Evolutionary conservation across 2,888 invertebrate species (phyloP), one percentile per base, ranked within the genome.

Genomic region (Tetragonula carbonaria): DNA sequence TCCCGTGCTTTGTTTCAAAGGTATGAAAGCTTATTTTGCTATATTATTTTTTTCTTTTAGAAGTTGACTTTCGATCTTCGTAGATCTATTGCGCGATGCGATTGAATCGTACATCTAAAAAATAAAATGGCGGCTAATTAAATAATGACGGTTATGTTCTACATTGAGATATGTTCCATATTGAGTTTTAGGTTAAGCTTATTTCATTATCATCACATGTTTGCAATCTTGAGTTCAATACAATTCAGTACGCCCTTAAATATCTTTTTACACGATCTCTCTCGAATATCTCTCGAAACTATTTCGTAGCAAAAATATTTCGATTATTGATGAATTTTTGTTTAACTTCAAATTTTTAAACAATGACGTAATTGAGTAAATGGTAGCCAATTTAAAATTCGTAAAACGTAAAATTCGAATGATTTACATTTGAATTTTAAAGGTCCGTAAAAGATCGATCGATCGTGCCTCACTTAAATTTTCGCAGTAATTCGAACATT

Each of bases 401-500:
- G 33, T 66, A 45, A 57, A 59, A 33, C 33, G 33, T 33, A 33
- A 33, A 21, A 45, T 28, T 50, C 21, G 6, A 33, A 5, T 4
- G 38, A 21, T 63, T 74, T 16, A 23, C 8, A n/a, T 21, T 55
- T 8, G 21, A 62, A 23, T 23, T 5, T 23, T 23, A 53, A 63
- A 50, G 8, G 23, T 23, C 21, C 2, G 57, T 14, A 21, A 74
- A 78, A 66, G 45, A 2, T 72, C 55, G 28, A 53, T 59, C 16
- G 23, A 33, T n/a, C 57, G 28, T 23, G 13, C 18, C 6, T 23
- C n/a, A 8, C 16, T 53, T 53, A 51, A 81, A 55, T 55, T 62
- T 72, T 78, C 14, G 51, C 51, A 23, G 45, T 68, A 38, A 50
- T 33, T 53, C 16, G 33, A 63, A 21, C 33, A 33, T 80, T 82